Percentiles rank a stretch among this genome's conserved stretches.
Evolutionary conservation across 1,140 invertebrate genomes (phyloP).

Genomic region (Stegodyphus mimosarum): DNA sequence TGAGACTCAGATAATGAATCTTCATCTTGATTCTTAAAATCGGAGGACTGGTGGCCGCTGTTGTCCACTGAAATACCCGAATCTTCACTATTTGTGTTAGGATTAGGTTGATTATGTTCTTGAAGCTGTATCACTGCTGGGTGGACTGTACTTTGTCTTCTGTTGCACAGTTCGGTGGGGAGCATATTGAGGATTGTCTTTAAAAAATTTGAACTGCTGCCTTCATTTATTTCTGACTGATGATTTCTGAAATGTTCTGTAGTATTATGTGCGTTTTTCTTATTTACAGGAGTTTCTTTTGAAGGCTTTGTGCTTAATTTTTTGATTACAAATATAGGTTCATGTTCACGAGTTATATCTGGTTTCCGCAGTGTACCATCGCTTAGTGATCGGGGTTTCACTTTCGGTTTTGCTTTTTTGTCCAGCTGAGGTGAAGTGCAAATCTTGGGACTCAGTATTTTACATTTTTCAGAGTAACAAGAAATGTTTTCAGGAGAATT

Average conservation of each 20-base stretch:
- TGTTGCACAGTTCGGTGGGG: background rate
- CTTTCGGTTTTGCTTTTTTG: background rate
- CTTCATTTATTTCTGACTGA: background rate
- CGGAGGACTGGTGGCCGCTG: background rate
- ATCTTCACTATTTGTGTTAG: constrained; percentile 5
- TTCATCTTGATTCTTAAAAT: background rate
- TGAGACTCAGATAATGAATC: background rate
- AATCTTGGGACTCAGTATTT: background rate
- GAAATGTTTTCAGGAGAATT: constrained; percentile 1
- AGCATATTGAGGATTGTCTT: constrained; percentile 2
- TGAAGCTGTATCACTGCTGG: background rate
- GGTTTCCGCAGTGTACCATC: constrained; percentile 26
- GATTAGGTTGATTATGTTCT: background rate
- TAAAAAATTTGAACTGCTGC: background rate
- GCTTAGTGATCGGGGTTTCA: constrained; percentile 26
- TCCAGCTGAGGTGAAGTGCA: background rate
- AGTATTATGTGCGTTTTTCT: background rate
- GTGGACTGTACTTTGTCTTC: background rate
- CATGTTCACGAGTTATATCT: background rate
- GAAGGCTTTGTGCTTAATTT: background rate
- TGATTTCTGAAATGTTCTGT: background rate
- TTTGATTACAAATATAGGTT: background rate
- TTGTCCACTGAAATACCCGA: constrained; percentile 11
- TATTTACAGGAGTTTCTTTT: background rate
- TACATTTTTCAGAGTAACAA: background rate